A percentile compares a stretch with the other conserved stretches of the same genome.
phyloP scores from a whole-genome alignment of 2,888 invertebrate species.

The Chloroclysta siterata region DNA sequence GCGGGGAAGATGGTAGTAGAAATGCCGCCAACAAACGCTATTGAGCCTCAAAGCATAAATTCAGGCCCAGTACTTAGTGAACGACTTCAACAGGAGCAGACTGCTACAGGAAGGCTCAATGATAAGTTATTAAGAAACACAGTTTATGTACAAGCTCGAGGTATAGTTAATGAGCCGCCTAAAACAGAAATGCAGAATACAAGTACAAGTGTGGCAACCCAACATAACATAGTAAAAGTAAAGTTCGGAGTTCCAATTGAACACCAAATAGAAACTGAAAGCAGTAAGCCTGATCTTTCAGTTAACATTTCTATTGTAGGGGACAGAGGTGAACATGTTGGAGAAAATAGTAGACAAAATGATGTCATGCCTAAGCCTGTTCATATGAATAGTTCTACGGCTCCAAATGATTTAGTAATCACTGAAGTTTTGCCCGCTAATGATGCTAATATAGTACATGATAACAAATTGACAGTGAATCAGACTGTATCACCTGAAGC shows the following conservation, averaged over 20 bases:
- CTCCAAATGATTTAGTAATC: background rate
- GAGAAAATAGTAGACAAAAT: background rate
- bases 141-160: constrained; percentile 74
- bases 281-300: background rate
- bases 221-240: background rate
- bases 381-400: background rate
- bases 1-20: constrained; percentile 32
- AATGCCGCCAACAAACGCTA: background rate
- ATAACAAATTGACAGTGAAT: background rate
- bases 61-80: background rate
- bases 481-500: background rate
- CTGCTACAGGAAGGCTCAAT: constrained; percentile 35
- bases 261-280: background rate
- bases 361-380: background rate
- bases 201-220: constrained; percentile 1
- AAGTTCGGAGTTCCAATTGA: background rate
- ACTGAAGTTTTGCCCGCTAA: background rate
- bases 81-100: background rate
- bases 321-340: background rate
- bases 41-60: background rate
- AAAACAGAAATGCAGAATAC: constrained; percentile 41
- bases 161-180: constrained; percentile 49
- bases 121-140: constrained; percentile 75
- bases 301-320: background rate
- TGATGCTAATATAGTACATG: background rate